Base-by-base conservation (phyloP, 2,113 vertebrate species). In the Grammomys dolichurus region DNA sequence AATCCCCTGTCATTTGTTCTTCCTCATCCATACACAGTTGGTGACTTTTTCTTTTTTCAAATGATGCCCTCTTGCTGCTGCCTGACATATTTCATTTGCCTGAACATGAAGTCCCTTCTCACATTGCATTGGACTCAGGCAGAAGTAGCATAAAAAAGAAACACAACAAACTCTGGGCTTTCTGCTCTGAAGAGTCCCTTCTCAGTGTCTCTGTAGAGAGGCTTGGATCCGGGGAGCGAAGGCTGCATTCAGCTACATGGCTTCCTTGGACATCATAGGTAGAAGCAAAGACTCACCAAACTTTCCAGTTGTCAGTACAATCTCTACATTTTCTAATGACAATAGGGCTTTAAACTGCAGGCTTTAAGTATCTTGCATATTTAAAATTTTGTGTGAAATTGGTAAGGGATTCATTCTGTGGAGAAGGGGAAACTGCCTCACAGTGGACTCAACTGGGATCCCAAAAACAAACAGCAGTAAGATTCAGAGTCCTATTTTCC, bases 361-460 rank as follows among this genome's bases (percentile, higher is more conserved):
- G 87, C 75, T 84, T 97, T 91, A 82, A 97, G 94, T 75, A 88
- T 76, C 87, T 93, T 87, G 58, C 93, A 46, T 92, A 96, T 90
- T 96, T 95, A 76, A 65, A 89, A 91, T 93, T 96, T 94, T 96
- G 56, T 94, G 87, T 87, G 65, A 95, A 89, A 93, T 76, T 91
- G 87, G 86, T 80, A 89, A 91, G 87, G 36, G 65, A 89, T 96
- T 93, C 89, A 85, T 96, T 95, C 87, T 72, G 26, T 33, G 36
- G 94, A 93, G 86, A 90, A 31, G 81, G 86, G 87, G 89, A 91
- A 97, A 93, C 43, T 54, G 63, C 56, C 89, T 96, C 70, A 2
- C 16, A 90, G 91, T 54, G 48, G 91, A 46, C 56, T 82, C 88
- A 67, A 17, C n/a, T 84, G 92, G 91, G 95, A 95, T 16, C 87